phyloP scores from a whole-genome alignment of 2,797 vertebrate species.

The Darevskia nairensis region DNA sequence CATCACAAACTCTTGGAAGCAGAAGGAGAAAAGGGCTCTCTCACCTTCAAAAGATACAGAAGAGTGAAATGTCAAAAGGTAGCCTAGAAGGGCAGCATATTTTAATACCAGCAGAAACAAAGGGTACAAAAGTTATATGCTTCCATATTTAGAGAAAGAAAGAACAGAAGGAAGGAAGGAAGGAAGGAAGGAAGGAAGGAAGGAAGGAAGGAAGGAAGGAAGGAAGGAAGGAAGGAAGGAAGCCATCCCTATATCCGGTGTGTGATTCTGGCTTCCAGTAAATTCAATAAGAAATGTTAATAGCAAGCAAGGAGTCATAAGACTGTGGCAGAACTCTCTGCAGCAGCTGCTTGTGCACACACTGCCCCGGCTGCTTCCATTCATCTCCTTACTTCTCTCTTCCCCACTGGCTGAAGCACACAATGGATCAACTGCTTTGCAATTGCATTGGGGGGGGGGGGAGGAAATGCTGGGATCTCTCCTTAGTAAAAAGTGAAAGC shows the following conservation, averaged over 20 bases:
- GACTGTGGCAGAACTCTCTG: background rate
- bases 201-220: background rate
- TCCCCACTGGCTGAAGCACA: background rate
- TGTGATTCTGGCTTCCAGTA: background rate
- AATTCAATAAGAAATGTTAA: slow-evolving; percentile 23
- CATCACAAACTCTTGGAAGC: slow-evolving; percentile 11
- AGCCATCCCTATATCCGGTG: background rate
- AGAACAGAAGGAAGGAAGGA: background rate
- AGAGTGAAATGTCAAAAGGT: slow-evolving; percentile 23
- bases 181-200: too few relatives aligned
- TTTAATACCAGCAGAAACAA: slow-evolving; percentile 16
- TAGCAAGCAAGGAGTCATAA: background rate
- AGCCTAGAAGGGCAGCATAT: background rate
- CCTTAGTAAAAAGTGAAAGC: background rate
- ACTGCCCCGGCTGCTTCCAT: background rate
- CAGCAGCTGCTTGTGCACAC: background rate
- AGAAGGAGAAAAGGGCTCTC: background rate
- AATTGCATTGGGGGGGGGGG: background rate
- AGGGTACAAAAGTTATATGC: background rate
- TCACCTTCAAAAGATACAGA: slow-evolving; percentile 6
- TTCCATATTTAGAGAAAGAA: background rate
- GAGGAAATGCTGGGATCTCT: background rate
- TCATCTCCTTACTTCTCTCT: background rate
- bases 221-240: background rate
- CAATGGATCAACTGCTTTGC: background rate